Conservation (phyloP, 2,888 invertebrate species). For the Pomacea canaliculata region DNA sequence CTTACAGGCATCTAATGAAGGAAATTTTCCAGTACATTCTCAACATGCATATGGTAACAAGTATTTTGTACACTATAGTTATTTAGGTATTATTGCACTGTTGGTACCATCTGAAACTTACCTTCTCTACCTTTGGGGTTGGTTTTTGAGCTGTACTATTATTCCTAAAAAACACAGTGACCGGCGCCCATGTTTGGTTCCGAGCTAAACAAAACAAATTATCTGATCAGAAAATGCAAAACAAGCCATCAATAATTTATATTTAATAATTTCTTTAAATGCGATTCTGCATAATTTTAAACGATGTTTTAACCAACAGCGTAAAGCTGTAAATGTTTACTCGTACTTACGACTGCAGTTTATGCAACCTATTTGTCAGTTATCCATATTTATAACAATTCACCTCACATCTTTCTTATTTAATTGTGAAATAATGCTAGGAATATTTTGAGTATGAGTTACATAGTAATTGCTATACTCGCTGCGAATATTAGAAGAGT, state of each 20-base stretch:
- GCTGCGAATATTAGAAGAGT: too few relatives aligned
- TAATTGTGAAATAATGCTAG: too few relatives aligned
- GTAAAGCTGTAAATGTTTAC: neutral
- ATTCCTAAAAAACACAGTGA: constrained; percentile 26
- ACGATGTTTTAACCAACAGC: neutral
- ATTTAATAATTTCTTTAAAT: neutral
- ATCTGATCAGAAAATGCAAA: neutral
- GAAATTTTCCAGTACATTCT: neutral
- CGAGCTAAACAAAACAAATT: constrained; percentile 24
- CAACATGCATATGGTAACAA: neutral
- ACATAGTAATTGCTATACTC: neutral
- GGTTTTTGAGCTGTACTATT: constrained; percentile 26
- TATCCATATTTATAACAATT: too few relatives aligned
- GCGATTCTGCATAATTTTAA: neutral
- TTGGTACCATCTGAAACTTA: constrained; percentile 5
- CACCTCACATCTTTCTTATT: too few relatives aligned
- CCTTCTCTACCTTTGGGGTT: constrained; percentile 26
- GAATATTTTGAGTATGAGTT: neutral
- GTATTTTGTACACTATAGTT: neutral
- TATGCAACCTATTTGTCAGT: too few relatives aligned
- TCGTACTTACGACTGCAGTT: neutral
- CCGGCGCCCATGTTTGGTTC: constrained; percentile 20
- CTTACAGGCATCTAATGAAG: neutral
- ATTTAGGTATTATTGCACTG: neutral
- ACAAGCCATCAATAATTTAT: neutral